A percentile compares a stretch with the other conserved stretches of the same genome.
Evolutionary conservation across 2,888 invertebrate genomes (phyloP).

Genomic region (Calliscelio sp.): DNA sequence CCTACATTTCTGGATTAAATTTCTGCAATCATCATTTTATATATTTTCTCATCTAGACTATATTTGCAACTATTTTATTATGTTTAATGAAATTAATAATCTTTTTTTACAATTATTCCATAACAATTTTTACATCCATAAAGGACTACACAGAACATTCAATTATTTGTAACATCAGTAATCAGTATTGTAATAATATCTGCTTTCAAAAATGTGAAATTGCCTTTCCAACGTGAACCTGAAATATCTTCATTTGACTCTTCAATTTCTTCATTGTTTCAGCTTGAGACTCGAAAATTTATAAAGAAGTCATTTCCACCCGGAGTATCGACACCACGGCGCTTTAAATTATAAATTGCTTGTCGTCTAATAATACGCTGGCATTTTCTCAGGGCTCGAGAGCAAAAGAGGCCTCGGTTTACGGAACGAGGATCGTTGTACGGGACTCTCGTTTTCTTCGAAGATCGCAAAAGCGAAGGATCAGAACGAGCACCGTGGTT

Average conservation of each 20-base stretch:
- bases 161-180: no score
- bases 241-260: no score
- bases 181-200: no score
- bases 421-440: conserved; percentile 40
- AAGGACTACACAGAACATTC: no score
- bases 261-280: no score
- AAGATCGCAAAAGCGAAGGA: conserved; percentile 57
- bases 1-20: not conserved
- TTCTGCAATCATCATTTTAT: not conserved
- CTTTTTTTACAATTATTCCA: no score
- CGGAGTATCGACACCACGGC: conserved; percentile 32
- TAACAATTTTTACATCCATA: no score
- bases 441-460: conserved; percentile 70
- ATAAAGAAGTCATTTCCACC: conserved; percentile 66
- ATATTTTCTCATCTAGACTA: no score
- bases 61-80: no score
- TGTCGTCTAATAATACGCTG: conserved; percentile 70
- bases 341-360: conserved; percentile 70
- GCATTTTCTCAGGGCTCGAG: conserved; percentile 66
- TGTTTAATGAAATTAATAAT: not conserved
- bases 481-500: conserved; percentile 72
- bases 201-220: no score
- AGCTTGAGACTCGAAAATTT: conserved; percentile 12
- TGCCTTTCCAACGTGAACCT: no score
- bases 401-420: conserved; percentile 45